Percentiles rank a stretch among this genome's conserved stretches.
Conservation (phyloP, 2,888 invertebrate species). For the Homarus gammarus region DNA sequence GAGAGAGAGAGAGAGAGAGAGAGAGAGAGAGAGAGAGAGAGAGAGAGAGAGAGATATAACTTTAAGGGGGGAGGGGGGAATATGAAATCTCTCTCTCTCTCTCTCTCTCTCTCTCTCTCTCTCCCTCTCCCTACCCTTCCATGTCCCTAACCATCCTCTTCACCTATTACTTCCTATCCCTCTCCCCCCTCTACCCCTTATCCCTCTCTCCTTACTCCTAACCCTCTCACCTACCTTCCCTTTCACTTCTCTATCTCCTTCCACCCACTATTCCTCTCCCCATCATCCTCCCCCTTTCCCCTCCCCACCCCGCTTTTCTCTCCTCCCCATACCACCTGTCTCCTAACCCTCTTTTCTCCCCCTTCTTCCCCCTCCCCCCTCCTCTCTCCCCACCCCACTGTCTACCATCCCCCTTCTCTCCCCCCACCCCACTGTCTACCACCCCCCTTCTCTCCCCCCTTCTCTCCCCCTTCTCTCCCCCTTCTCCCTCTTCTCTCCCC, state of each 20-base stretch:
- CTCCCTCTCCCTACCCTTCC: background rate
- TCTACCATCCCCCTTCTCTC: background rate
- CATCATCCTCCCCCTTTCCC: background rate
- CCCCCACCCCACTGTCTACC: background rate
- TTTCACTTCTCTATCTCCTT: background rate
- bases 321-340: background rate
- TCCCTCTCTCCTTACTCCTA: background rate
- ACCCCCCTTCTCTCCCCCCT: no score
- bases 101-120: background rate
- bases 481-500: background rate
- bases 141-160: no score
- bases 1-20: slow-evolving; percentile 3
- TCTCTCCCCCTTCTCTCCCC: background rate
- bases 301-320: background rate
- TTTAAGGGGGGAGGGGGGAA: no score
- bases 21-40: background rate
- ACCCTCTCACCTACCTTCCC: background rate
- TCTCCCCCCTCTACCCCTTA: background rate
- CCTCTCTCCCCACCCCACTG: background rate
- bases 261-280: background rate
- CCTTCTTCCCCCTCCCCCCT: background rate
- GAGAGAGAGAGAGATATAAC: background rate
- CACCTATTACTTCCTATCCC: background rate
- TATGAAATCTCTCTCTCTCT: background rate
- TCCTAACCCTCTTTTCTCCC: no score